Evolutionary conservation across 2,797 vertebrate species (phyloP).

Genomic region (Anguilla anguilla): DNA sequence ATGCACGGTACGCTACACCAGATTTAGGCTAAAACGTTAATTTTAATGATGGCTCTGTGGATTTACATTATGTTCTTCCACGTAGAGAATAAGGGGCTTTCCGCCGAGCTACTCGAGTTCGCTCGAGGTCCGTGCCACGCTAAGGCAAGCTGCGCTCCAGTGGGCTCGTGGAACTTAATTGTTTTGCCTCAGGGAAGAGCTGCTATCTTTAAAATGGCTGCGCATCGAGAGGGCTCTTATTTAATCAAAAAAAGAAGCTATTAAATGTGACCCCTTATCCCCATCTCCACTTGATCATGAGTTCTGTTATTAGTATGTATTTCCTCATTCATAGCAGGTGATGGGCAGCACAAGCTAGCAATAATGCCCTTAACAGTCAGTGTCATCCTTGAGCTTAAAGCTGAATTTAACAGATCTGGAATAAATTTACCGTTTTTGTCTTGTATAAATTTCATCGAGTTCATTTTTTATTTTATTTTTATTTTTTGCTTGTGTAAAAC

Average conservation of each 20-base stretch:
- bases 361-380: not conserved
- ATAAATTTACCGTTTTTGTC: too few relatives aligned
- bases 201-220: constrained; percentile 48
- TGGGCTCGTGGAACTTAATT: constrained; percentile 63
- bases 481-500: too few relatives aligned
- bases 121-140: constrained; percentile 61
- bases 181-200: constrained; percentile 58
- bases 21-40: constrained; percentile 37
- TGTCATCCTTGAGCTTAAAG: not conserved
- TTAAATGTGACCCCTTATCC: too few relatives aligned
- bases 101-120: constrained; percentile 52
- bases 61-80: constrained; percentile 9
- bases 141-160: constrained; percentile 51
- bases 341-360: not conserved
- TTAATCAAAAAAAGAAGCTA: too few relatives aligned
- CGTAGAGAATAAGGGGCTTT: constrained; percentile 54
- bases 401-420: too few relatives aligned
- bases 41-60: constrained; percentile 35
- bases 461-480: too few relatives aligned
- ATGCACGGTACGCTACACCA: constrained; percentile 25
- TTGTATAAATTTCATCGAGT: too few relatives aligned
- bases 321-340: not conserved
- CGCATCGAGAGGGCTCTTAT: constrained; percentile 31
- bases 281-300: not conserved
- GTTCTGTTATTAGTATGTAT: not conserved